Base-by-base conservation (phyloP, 2,888 invertebrate species). In the Anthrax anthrax region DNA sequence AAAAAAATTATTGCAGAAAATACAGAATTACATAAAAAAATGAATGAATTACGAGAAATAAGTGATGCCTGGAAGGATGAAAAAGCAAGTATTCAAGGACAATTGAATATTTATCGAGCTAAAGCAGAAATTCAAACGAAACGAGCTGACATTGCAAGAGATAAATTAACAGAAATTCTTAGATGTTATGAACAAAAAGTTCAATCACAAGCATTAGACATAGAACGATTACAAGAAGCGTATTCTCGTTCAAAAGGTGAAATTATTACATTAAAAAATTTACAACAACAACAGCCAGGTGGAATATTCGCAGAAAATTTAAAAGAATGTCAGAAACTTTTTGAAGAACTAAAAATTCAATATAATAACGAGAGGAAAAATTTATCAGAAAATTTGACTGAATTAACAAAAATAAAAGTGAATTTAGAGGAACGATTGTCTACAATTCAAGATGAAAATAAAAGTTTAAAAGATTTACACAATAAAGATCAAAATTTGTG, bases 291-390 rank as follows among this genome's bases (percentile, higher is more conserved):
- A 23, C 62, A 64, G 4, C 47, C 56, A 14, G 42, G 46, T 4
- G 49, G 51, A 9, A 77, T 76, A 34, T 44, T 53, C 1, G 78
- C 75, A 32, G 67, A 79, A 3, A 73, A 81, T 3, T 72, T 86
- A 1, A 80, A 80, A 42, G 83, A 86, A 58, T 86, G 84, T 56
- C 83, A 81, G 60, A 70, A 79, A 46, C 71, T 84, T 56, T 73
- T 85, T 52, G 84, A 86, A 62, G 84, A 87, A 56, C 61, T 87
- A 3, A 84, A 84, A 59, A 68, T 70, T 32, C 81, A 84, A 50
- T 84, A 86, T 59, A 75, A 77, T 41, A 72, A 72, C 54, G 87
- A 87, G 50, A 76, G 75, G 39, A 71, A 71, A n/a, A 74, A 77
- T 44, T 66, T 81, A 39, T 65, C 65, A 2, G 71, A 52, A 2